Base-by-base conservation (phyloP, 1,140 invertebrate genomes). In the Uloborus diversus region DNA sequence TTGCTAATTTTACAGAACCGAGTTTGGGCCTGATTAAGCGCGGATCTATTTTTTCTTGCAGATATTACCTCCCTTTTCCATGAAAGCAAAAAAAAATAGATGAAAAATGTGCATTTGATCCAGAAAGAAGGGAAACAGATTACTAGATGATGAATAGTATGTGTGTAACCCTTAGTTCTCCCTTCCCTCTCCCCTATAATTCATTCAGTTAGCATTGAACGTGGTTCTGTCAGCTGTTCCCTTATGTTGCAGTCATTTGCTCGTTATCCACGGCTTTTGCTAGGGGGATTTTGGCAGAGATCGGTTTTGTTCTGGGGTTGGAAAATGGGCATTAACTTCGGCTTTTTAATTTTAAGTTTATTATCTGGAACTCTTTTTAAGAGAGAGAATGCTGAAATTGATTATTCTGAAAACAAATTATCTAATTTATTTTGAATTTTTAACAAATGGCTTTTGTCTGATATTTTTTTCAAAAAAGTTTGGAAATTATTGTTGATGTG, bases 81-180 rank as follows among this genome's bases (percentile, higher is more conserved):
- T 5, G 4, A 28, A 1, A 53, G 23, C 4, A 20, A 14, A 53
- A 78, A 78, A 73, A 78, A 78, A 65, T 78, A 47, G 49, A 66
- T 65, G 73, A 78, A 65, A 78, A 78, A 78, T 78, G 73, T 78
- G 73, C 30, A 51, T 65, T 64, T 78, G 73, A 78, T 78, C 73
- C 62, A 56, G 17, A 66, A 32, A 65, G 59, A 78, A 66, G 49
- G 62, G 49, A 65, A 78, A 65, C 73, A 78, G 73, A 78, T 78
- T 76, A 76, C 42, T 30, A 65, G 62, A 78, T 78, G 73, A 78
- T 78, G 73, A 78, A 78, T 78, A 35, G 73, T 66, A 42, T 65
- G 20, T 75, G 59, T 30, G 61, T 65, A 65, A 78, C 61, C 47
- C 49, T 57, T 23, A 27, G 17, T 42, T 49, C 25, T 42, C 17